phyloP scores from a whole-genome alignment of 2,888 invertebrate species.

The Nudaria mundana region DNA sequence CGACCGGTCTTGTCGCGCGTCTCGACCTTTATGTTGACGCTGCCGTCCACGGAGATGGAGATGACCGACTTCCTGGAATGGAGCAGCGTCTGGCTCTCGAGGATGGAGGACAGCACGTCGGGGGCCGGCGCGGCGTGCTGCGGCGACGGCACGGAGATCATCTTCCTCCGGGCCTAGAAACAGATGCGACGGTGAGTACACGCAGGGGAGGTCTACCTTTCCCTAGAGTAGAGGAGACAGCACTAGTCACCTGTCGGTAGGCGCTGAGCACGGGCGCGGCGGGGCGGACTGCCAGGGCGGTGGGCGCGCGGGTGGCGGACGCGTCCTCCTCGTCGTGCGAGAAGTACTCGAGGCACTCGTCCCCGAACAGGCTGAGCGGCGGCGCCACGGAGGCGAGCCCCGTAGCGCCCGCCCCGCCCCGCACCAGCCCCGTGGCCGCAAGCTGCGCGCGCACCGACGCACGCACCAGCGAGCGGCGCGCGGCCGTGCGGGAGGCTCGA shows the following conservation, averaged over 20 bases:
- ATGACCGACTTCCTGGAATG: constrained; percentile 84
- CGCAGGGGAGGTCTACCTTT: too few species aligned
- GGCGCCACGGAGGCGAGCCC: constrained; percentile 36
- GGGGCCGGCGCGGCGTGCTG: constrained; percentile 66
- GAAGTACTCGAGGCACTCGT: constrained; percentile 85
- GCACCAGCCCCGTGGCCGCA: constrained; percentile 9
- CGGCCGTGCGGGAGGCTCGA: constrained; percentile 65
- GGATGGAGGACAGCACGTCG: constrained; percentile 86
- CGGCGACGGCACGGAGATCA: constrained; percentile 61
- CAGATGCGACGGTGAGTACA: constrained; percentile 11
- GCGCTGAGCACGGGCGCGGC: constrained; percentile 67
- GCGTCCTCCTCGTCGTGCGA: constrained; percentile 70
- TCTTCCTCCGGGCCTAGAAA: constrained; percentile 73
- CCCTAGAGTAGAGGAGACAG: too few species aligned
- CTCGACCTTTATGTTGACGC: constrained; percentile 74
- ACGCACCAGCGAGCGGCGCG: constrained; percentile 62
- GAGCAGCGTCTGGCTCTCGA: constrained; percentile 86
- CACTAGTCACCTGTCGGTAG: constrained; percentile 57
- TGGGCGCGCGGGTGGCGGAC: constrained; percentile 57
- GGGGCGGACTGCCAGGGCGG: constrained; percentile 67
- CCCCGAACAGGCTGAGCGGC: constrained; percentile 82
- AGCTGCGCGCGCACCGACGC: constrained; percentile 62
- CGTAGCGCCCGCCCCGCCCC: constrained; percentile 3
- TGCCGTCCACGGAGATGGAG: constrained; percentile 83
- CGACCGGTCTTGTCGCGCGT: constrained; percentile 18